Percentiles rank a stretch among this genome's conserved stretches.
phyloP scores from a whole-genome alignment of 2,797 vertebrate species.

The Lagodon rhomboides region DNA sequence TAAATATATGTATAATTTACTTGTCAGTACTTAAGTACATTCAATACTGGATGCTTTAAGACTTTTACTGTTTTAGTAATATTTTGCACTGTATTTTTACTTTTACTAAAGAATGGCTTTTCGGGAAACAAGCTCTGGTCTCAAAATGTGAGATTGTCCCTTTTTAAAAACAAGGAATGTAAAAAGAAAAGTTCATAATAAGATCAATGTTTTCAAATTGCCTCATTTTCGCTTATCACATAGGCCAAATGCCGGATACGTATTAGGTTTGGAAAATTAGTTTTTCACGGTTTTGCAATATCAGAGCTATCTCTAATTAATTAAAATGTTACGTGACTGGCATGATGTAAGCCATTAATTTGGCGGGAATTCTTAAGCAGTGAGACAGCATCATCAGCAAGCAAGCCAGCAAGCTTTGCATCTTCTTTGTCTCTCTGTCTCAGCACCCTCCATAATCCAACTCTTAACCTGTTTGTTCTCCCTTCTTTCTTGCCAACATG shows the following conservation, averaged over 20 bases:
- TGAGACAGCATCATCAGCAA: background rate
- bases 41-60: no score
- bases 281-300: background rate
- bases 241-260: background rate
- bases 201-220: background rate
- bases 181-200: background rate
- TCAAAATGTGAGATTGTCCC: background rate
- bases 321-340: background rate
- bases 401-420: background rate
- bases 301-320: background rate
- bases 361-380: background rate
- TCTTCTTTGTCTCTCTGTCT: conserved; percentile 3
- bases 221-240: background rate
- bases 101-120: no score
- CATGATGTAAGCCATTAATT: background rate
- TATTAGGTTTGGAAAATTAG: background rate
- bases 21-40: no score
- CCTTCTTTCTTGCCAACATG: background rate
- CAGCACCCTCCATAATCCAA: background rate
- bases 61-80: no score
- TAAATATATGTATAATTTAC: no score
- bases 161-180: background rate
- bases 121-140: no score
- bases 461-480: background rate
- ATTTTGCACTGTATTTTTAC: no score